Evolutionary conservation across 1,140 invertebrate genomes (phyloP).

Genomic region (Drosophila busckii): DNA sequence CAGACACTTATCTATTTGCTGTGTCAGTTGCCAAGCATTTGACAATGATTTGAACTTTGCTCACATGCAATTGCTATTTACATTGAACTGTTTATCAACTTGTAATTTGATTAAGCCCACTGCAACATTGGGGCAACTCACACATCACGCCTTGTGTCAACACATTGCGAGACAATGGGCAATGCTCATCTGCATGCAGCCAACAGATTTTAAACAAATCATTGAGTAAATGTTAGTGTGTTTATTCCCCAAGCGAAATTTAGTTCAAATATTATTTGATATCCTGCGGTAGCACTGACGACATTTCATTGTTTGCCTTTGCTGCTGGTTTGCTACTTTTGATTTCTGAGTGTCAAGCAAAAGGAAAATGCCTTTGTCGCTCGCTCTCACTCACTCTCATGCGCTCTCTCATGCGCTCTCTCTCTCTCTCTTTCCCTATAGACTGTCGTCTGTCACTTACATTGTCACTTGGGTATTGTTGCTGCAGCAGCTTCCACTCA

Average conservation of each 20-base stretch:
- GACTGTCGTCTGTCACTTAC: conserved; percentile 43
- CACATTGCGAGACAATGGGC: conserved; percentile 26
- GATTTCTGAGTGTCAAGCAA: conserved; percentile 51
- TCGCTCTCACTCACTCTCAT: neutral
- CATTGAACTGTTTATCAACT: conserved; percentile 51
- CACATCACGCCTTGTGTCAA: conserved; percentile 22
- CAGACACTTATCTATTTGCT: no score
- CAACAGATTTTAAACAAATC: conserved; percentile 26
- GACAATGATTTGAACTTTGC: conserved; percentile 15
- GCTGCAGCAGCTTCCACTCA: conserved; percentile 1
- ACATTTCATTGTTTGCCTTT: conserved; percentile 61
- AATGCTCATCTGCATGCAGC: conserved; percentile 49
- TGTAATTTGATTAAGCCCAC: conserved; percentile 56
- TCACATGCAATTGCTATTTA: conserved; percentile 60
- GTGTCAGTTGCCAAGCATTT: conserved; percentile 7
- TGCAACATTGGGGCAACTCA: conserved; percentile 8
- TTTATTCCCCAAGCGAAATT: conserved; percentile 26
- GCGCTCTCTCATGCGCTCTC: neutral
- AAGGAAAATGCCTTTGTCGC: conserved; percentile 21
- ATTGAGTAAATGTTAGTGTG: neutral
- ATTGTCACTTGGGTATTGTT: conserved; percentile 50
- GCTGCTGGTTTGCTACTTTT: conserved; percentile 60
- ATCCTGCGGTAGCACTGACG: conserved; percentile 53
- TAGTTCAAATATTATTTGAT: conserved; percentile 69
- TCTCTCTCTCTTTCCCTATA: conserved; percentile 39